phyloP scores from a whole-genome alignment of 2,113 vertebrate genomes.

The Rhynchopsitta pachyrhyncha region DNA sequence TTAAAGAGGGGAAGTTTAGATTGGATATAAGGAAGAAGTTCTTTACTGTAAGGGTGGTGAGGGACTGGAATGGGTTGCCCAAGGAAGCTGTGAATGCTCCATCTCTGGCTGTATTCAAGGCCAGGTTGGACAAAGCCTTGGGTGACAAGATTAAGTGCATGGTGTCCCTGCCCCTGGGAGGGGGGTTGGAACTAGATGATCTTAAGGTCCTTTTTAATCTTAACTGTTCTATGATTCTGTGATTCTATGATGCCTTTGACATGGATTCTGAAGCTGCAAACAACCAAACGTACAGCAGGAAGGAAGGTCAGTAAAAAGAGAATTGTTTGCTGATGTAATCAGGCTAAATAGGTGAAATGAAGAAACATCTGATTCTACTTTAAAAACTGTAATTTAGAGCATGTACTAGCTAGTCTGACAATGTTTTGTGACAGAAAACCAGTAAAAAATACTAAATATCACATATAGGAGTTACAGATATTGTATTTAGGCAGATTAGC shows the following conservation, averaged over 20 bases:
- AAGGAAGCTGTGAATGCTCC: too few species aligned
- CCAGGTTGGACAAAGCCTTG: not conserved
- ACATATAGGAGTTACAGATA: constrained; percentile 64
- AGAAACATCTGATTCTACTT: not conserved
- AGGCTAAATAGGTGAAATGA: not conserved
- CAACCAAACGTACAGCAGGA: not conserved
- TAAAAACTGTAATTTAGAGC: not conserved
- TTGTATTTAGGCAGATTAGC: constrained; percentile 43
- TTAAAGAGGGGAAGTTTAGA: not conserved
- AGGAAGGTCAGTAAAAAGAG: not conserved
- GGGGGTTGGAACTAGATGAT: not conserved
- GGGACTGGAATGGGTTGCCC: too few species aligned
- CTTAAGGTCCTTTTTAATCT: not conserved
- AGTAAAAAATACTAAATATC: constrained; percentile 50
- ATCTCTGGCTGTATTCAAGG: not conserved
- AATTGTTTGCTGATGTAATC: not conserved
- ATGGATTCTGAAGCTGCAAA: not conserved
- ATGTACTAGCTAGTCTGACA: not conserved
- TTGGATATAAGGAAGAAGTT: too few species aligned
- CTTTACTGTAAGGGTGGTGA: too few species aligned
- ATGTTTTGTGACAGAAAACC: constrained; percentile 53
- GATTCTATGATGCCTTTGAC: not conserved
- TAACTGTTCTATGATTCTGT: not conserved
- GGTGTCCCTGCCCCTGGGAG: not conserved
- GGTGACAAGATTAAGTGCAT: not conserved